Conservation (phyloP, 2,888 invertebrate species). For the Drosophila prolongata region DNA sequence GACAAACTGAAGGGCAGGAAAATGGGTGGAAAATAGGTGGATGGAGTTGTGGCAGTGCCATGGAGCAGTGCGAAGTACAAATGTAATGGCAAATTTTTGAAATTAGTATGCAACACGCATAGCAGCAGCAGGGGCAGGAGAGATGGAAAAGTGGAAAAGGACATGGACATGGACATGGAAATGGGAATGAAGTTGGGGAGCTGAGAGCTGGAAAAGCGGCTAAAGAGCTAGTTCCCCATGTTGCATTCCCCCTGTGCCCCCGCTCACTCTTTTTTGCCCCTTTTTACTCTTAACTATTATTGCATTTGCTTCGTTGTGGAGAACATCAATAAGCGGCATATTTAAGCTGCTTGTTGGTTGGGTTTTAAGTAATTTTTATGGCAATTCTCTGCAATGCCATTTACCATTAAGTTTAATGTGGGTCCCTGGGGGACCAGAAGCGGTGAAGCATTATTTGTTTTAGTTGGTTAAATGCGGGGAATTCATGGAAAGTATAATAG, state of each 20-base stretch:
- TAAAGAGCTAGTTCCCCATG: constrained; percentile 28
- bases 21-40: constrained; percentile 4
- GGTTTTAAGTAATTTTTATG: constrained; percentile 75
- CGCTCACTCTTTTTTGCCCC: background rate
- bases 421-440: background rate
- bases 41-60: constrained; percentile 39
- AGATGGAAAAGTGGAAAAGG: constrained; percentile 16
- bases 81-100: constrained; percentile 79
- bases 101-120: constrained; percentile 79
- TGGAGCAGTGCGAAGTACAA: constrained; percentile 59
- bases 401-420: constrained; percentile 40
- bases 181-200: constrained; percentile 16
- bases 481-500: constrained; percentile 5
- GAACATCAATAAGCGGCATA: constrained; percentile 70
- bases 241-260: background rate
- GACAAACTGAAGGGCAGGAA: constrained; percentile 23
- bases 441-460: constrained; percentile 29
- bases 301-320: constrained; percentile 37
- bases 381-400: constrained; percentile 52
- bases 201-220: constrained; percentile 29
- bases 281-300: constrained; percentile 35
- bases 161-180: constrained; percentile 15
- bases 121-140: constrained; percentile 10
- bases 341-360: constrained; percentile 74
- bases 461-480: constrained; percentile 28